A percentile compares a stretch with the other conserved stretches of the same genome.
Conservation (phyloP, 2,888 invertebrate genomes). For the Diachrysia chrysitis region DNA sequence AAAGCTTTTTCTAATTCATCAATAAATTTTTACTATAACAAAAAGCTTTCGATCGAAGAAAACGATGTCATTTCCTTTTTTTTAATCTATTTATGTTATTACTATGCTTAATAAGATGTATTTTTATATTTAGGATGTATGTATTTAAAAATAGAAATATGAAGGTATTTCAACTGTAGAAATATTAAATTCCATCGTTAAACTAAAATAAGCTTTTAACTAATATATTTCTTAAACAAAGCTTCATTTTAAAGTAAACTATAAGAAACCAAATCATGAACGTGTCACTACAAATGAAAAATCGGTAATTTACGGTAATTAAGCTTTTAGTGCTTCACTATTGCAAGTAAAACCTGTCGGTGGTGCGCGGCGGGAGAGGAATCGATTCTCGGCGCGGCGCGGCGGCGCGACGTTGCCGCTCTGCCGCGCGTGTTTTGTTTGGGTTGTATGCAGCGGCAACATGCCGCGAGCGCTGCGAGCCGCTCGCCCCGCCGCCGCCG, state of each 20-base stretch:
- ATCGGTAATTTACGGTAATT: slow-evolving; percentile 82
- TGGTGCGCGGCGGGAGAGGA: slow-evolving; percentile 67
- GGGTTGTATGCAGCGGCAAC: slow-evolving; percentile 80
- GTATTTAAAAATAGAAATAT: no score
- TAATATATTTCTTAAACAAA: background rate
- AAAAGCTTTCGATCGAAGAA: background rate
- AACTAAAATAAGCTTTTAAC: background rate
- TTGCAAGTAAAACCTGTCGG: slow-evolving; percentile 74
- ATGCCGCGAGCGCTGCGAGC: slow-evolving; percentile 52
- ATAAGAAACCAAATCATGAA: slow-evolving; percentile 40
- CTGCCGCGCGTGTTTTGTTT: slow-evolving; percentile 84
- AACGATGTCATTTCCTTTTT: background rate
- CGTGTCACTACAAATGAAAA: slow-evolving; percentile 60
- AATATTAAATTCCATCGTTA: background rate
- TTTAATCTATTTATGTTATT: background rate
- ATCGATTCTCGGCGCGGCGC: slow-evolving; percentile 74
- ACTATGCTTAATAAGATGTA: no score
- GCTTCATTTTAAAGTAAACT: slow-evolving; percentile 20
- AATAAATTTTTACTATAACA: background rate
- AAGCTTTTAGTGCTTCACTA: slow-evolving; percentile 80
- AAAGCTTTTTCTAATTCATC: no score
- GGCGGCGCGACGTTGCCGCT: slow-evolving; percentile 81
- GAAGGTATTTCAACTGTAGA: background rate
- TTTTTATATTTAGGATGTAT: no score
- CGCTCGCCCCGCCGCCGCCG: slow-evolving; percentile 23